Conservation (phyloP, 2,113 vertebrate species). For the Mungos mungo region DNA sequence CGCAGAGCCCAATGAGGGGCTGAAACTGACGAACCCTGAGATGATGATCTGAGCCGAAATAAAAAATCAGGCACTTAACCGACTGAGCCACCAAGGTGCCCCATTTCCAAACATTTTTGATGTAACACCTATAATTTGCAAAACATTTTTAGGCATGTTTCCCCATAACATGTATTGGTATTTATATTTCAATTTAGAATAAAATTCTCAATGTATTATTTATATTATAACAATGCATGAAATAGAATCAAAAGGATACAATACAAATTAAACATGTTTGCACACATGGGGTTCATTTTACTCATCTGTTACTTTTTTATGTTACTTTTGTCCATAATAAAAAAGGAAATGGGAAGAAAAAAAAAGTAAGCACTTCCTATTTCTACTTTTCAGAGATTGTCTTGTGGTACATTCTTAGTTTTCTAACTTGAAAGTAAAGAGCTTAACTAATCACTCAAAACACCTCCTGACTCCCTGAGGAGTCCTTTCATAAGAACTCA, state of each 20-base stretch:
- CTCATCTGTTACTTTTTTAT: not conserved
- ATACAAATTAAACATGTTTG: slow-evolving; percentile 32
- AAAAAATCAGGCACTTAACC: no score
- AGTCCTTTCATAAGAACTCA: not conserved
- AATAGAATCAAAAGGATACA: not conserved
- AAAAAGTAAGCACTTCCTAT: not conserved
- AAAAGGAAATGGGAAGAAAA: not conserved
- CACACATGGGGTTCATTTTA: not conserved
- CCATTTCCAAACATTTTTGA: not conserved
- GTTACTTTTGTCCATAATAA: not conserved
- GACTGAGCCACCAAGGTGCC: no score
- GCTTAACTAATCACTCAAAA: not conserved
- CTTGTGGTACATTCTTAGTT: not conserved
- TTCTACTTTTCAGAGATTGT: not conserved
- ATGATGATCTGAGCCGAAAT: no score
- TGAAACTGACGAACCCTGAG: no score
- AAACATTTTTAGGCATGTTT: slow-evolving; percentile 3
- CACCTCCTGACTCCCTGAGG: not conserved
- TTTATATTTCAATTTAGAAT: not conserved
- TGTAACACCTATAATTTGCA: not conserved
- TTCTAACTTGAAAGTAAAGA: not conserved
- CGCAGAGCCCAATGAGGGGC: no score
- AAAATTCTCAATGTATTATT: not conserved
- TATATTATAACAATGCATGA: not conserved
- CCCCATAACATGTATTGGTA: not conserved